Conservation (phyloP, 2,888 invertebrate species). For the Cryptosula pallasiana region DNA sequence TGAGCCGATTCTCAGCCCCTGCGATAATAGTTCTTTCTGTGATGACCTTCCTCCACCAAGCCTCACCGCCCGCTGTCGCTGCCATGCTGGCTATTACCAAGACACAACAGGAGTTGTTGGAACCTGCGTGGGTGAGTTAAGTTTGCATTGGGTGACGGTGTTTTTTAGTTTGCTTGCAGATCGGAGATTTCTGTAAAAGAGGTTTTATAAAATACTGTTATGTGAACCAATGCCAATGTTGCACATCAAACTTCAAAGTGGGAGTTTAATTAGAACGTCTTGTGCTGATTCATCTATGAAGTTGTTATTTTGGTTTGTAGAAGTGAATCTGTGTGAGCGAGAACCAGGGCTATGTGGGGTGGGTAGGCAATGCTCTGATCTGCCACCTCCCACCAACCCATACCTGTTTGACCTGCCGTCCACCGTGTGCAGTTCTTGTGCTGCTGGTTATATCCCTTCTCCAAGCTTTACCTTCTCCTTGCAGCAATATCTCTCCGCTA, state of each 20-base stretch:
- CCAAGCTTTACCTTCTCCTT: not conserved
- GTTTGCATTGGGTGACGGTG: no score
- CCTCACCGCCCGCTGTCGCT: not conserved
- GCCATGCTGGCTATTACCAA: not conserved
- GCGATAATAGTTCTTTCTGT: not conserved
- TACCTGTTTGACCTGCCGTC: no score
- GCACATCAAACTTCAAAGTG: no score
- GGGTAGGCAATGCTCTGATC: not conserved
- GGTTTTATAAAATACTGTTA: no score
- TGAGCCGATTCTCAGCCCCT: not conserved
- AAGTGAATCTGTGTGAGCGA: not conserved
- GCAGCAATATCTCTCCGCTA: not conserved
- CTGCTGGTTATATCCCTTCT: not conserved
- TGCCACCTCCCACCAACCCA: not conserved
- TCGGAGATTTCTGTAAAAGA: no score
- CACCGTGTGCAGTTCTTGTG: not conserved
- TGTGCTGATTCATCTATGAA: no score
- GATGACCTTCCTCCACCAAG: conserved; percentile 10
- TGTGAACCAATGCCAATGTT: no score
- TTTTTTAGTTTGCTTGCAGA: no score
- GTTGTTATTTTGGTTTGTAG: no score
- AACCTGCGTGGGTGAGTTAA: not conserved
- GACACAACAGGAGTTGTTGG: not conserved
- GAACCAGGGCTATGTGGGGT: not conserved
- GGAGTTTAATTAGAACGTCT: no score